Evolutionary conservation across 2,797 vertebrate species (phyloP).

Genomic region (Natrix natrix): DNA sequence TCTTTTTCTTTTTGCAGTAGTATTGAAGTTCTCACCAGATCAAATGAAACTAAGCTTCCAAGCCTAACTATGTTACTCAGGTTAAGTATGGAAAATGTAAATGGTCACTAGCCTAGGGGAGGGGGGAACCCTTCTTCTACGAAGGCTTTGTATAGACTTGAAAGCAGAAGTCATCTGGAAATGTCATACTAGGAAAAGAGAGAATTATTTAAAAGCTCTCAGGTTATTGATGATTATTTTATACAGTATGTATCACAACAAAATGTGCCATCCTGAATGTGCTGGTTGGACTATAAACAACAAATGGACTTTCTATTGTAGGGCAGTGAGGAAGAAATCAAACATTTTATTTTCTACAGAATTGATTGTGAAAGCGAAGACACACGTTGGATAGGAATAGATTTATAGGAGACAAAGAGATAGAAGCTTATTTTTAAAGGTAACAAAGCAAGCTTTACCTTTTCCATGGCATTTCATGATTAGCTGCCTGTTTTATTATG

Average conservation of each 20-base stretch:
- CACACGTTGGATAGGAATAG: neutral
- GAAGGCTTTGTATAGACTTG: neutral
- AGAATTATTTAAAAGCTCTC: neutral
- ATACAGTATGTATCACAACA: neutral
- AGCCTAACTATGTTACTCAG: neutral
- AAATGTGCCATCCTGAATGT: neutral
- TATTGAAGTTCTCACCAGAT: neutral
- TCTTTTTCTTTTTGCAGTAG: neutral
- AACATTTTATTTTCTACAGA: slow-evolving; percentile 1
- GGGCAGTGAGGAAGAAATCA: neutral
- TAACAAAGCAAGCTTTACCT: slow-evolving; percentile 1
- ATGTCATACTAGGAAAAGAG: neutral
- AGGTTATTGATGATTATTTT: slow-evolving; percentile 11
- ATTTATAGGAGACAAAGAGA: neutral
- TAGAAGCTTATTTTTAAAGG: neutral
- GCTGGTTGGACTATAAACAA: neutral
- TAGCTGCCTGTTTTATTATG: neutral
- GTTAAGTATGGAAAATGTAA: slow-evolving; percentile 17
- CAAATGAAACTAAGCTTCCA: neutral
- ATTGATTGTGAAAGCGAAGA: neutral
- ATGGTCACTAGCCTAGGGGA: neutral
- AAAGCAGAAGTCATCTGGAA: neutral
- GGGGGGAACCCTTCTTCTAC: neutral
- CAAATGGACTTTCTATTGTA: rapidly evolving
- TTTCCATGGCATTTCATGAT: slow-evolving; percentile 3